These are phyloP conservation scores for Caranx melampygus DNA, from an alignment of 2,113 vertebrate species.

Conservation along the genomic window DNA sequence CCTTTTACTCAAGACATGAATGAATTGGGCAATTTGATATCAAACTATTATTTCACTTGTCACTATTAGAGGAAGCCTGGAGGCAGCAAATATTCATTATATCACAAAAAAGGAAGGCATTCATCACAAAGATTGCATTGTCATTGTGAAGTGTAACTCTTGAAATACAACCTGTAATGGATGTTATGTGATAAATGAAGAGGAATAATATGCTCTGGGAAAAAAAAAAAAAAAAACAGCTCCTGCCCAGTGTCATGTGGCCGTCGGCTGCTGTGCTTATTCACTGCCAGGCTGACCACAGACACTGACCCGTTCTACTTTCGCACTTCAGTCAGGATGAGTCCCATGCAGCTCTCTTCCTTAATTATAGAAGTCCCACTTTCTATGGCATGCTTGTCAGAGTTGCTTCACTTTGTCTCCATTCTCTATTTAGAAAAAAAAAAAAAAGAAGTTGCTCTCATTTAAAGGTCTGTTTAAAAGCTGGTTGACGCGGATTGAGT, in stretches of 20 bases:
- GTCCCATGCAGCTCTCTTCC: conserved; percentile 21
- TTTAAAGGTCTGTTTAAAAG: conserved; percentile 8
- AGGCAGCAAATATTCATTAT: conserved; percentile 49
- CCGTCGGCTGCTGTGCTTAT: conserved; percentile 3
- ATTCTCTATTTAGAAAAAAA: conserved; percentile 19
- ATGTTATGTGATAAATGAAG: conserved; percentile 32
- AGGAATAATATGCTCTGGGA: neutral
- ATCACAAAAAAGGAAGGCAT: conserved; percentile 40
- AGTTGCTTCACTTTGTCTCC: conserved; percentile 6
- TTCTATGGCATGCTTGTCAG: conserved; percentile 20
- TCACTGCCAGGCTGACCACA: conserved; percentile 44
- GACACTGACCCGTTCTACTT: conserved; percentile 49
- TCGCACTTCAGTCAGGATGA: conserved; percentile 41
- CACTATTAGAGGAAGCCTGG: conserved; percentile 35
- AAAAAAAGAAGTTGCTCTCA: neutral
- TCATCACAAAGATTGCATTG: conserved; percentile 48
- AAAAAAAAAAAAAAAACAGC: conserved; percentile 1
- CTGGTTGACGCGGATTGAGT: neutral
- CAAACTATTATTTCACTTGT: conserved; percentile 39
- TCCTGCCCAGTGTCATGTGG: conserved; percentile 12
- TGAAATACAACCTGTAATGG: conserved; percentile 27
- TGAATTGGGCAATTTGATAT: neutral
- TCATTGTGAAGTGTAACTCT: conserved; percentile 23
- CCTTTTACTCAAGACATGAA: conserved; percentile 6
- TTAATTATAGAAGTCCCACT: conserved; percentile 51